A percentile compares a stretch with the other conserved stretches of the same genome.
Conservation (phyloP, 2,888 invertebrate species). For the Acanthosepion lycidas region DNA sequence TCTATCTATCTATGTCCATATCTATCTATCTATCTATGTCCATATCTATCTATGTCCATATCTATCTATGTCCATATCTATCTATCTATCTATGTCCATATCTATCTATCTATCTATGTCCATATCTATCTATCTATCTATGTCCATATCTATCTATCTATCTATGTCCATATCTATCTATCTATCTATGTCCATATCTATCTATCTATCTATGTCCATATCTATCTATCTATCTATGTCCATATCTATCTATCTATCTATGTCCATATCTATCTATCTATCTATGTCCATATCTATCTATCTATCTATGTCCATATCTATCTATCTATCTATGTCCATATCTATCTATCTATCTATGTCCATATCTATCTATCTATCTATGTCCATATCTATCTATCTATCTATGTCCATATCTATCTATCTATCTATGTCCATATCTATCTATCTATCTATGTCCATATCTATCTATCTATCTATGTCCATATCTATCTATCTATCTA, state of each 20-base stretch:
- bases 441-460: too few species aligned
- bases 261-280: not conserved
- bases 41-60: slow-evolving; percentile 38
- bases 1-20: slow-evolving; percentile 42
- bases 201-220: not conserved
- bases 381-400: not conserved
- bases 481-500: too few species aligned
- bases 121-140: not conserved
- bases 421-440: too few species aligned
- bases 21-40: slow-evolving; percentile 42
- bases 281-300: not conserved
- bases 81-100: not conserved
- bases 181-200: not conserved
- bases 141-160: not conserved
- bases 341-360: not conserved
- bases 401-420: too few species aligned
- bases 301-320: not conserved
- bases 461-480: too few species aligned
- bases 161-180: too few species aligned
- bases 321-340: not conserved
- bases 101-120: not conserved
- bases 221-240: slow-evolving; percentile 45
- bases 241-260: slow-evolving; percentile 36
- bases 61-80: not conserved
- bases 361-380: not conserved